Conservation (phyloP, 1,140 invertebrate species). For the Drosophila jambulina region DNA sequence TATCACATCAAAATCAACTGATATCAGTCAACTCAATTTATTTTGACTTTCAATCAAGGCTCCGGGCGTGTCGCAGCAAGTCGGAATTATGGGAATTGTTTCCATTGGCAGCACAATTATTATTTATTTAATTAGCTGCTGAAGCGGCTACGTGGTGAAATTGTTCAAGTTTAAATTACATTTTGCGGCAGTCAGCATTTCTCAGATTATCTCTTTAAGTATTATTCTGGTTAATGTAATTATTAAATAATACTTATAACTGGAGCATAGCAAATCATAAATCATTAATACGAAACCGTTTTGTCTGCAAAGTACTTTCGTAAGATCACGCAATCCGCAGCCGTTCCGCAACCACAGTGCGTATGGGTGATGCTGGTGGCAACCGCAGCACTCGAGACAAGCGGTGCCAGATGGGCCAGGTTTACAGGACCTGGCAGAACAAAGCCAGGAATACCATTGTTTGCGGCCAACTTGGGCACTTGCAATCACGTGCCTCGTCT, state of each 20-base stretch:
- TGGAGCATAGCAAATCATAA: not conserved
- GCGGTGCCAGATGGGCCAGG: constrained; percentile 27
- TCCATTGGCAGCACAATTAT: constrained; percentile 34
- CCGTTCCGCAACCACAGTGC: constrained; percentile 41
- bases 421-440: not conserved
- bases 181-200: not conserved
- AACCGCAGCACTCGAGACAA: constrained; percentile 29
- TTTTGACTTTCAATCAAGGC: constrained; percentile 22
- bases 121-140: constrained; percentile 42
- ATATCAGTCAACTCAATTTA: constrained; percentile 41
- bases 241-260: not conserved
- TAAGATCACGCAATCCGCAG: constrained; percentile 7
- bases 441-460: constrained; percentile 54
- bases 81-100: constrained; percentile 13
- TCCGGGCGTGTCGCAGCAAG: not conserved
- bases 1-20: constrained; percentile 42
- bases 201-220: not conserved
- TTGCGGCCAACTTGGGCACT: constrained; percentile 51
- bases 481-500: constrained; percentile 69
- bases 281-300: not conserved
- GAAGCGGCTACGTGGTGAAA: not conserved
- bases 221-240: no score
- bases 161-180: constrained; percentile 2
- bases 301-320: not conserved
- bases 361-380: constrained; percentile 68